These are phyloP conservation scores for Anadara kagoshimensis DNA, from an alignment of 1,140 invertebrate genomes.

Conservation along the genomic window DNA sequence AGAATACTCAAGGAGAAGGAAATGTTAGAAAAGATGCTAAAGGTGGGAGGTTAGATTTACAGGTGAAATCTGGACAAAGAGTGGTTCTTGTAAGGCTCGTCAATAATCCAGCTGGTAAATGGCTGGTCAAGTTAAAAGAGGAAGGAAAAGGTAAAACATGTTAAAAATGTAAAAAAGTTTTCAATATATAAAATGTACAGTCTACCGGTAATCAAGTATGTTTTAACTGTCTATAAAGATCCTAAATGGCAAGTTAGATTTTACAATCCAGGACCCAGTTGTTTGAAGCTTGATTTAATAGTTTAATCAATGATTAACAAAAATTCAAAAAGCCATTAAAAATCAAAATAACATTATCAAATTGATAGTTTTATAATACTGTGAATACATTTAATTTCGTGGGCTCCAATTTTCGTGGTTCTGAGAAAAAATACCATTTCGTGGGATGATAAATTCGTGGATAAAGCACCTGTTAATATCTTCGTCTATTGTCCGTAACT, in stretches of 20 bases:
- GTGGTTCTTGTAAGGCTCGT: slow-evolving; percentile 42
- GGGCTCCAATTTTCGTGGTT: too few relatives aligned
- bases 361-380: too few relatives aligned
- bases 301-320: neutral
- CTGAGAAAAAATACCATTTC: too few relatives aligned
- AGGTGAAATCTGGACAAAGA: slow-evolving; percentile 37
- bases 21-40: slow-evolving; percentile 45
- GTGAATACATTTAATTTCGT: too few relatives aligned
- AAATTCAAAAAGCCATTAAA: neutral
- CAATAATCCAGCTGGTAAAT: slow-evolving; percentile 41
- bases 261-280: neutral
- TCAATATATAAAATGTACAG: neutral
- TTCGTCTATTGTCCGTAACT: too few relatives aligned
- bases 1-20: slow-evolving; percentile 37
- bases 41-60: slow-evolving; percentile 31
- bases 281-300: neutral
- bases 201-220: neutral
- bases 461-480: too few relatives aligned
- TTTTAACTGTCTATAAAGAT: neutral
- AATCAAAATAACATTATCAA: too few relatives aligned
- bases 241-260: neutral
- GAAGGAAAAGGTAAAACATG: slow-evolving; percentile 1
- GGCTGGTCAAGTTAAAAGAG: slow-evolving; percentile 35
- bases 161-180: neutral
- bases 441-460: too few relatives aligned